Evolutionary conservation across 30 jellyfish, hydroid and myxozoan genomes (phyloP).

Genomic region (Hydractinia symbiolongicarpus): DNA sequence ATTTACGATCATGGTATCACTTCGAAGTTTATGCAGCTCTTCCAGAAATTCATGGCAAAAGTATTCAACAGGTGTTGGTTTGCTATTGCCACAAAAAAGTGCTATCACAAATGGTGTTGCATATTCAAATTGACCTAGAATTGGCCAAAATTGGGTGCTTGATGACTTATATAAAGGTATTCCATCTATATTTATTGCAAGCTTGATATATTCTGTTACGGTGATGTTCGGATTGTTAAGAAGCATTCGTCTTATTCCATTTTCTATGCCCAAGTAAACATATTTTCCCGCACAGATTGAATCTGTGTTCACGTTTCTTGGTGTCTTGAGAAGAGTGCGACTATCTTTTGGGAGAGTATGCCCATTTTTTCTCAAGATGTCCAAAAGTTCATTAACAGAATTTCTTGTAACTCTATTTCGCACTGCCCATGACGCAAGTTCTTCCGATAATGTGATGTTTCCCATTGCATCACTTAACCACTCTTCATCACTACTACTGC

Average conservation of each 20-base stretch:
- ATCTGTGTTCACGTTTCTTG: too few species aligned
- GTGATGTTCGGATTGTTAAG: too few species aligned
- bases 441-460: background rate
- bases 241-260: too few species aligned
- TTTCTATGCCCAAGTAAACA: too few species aligned
- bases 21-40: constrained; percentile 10
- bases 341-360: too few species aligned
- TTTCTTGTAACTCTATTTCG: background rate
- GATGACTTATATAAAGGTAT: constrained; percentile 20
- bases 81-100: constrained; percentile 37
- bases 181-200: too few species aligned
- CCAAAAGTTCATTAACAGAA: constrained; percentile 5
- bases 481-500: too few species aligned
- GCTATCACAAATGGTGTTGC: constrained; percentile 38
- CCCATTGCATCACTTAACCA: too few species aligned
- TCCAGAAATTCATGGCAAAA: constrained; percentile 21
- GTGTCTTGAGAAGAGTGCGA: too few species aligned
- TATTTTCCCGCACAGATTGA: too few species aligned
- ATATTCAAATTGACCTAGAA: constrained; percentile 20
- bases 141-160: constrained; percentile 42
- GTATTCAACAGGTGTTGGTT: constrained; percentile 32
- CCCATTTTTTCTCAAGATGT: background rate
- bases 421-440: constrained; percentile 30
- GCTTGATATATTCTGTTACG: too few species aligned
- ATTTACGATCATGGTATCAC: constrained; percentile 13